A percentile compares a stretch with the other conserved stretches of the same genome.
These are phyloP conservation scores for Megaustenia siamemsis DNA, from an alignment of 2,888 invertebrate genomes.

Conservation along the genomic window DNA sequence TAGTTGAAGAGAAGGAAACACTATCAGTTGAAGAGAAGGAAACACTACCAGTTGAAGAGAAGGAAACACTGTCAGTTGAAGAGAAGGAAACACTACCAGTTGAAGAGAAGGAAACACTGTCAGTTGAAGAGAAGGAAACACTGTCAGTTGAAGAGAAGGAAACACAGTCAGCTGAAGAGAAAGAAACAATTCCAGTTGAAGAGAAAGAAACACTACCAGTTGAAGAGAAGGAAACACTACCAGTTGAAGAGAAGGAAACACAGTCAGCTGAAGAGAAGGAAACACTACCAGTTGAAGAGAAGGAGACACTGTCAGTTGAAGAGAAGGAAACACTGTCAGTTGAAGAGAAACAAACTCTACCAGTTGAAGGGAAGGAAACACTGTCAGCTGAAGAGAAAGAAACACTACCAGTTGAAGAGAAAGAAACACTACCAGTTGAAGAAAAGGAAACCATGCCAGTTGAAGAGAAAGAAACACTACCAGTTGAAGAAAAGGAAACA, in stretches of 20 bases:
- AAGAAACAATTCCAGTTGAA: neutral
- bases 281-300: neutral
- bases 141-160: neutral
- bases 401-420: no score
- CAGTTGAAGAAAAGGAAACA: no score
- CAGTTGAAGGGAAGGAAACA: conserved; percentile 33
- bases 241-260: neutral
- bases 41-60: no score
- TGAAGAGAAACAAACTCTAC: neutral
- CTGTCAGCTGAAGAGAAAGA: no score
- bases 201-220: neutral
- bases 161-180: neutral
- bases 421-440: no score
- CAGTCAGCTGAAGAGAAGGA: neutral
- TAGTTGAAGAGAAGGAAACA: neutral
- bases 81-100: neutral
- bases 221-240: neutral
- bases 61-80: neutral
- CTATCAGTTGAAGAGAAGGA: no score
- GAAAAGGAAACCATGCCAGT: no score
- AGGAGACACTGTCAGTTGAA: neutral
- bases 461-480: no score
- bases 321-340: conserved; percentile 4
- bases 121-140: neutral
- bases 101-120: neutral